A percentile compares a stretch with the other conserved stretches of the same genome.
Conservation (phyloP, 35 echinoderm and acorn worm genomes). For the Acanthaster planci region DNA sequence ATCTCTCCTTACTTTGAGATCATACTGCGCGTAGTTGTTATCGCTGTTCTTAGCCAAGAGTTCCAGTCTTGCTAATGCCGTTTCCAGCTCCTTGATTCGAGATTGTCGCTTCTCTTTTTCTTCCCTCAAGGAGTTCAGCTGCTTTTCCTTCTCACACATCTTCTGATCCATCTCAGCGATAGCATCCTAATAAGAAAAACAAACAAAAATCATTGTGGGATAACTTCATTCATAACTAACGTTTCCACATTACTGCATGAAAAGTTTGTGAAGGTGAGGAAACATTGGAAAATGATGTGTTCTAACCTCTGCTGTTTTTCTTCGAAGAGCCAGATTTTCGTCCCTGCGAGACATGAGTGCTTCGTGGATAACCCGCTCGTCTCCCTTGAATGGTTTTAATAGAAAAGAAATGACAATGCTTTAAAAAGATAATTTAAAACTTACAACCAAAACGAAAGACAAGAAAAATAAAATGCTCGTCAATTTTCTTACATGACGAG, state of each 20-base stretch:
- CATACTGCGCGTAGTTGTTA: constrained; percentile 66
- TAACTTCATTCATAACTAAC: not conserved
- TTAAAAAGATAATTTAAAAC: not conserved
- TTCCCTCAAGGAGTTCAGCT: constrained; percentile 72
- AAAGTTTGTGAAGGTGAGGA: not conserved
- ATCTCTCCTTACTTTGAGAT: constrained; percentile 62
- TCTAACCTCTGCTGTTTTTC: constrained; percentile 94
- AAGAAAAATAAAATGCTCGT: not conserved
- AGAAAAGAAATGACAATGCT: not conserved
- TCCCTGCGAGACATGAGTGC: constrained; percentile 57
- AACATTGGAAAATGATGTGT: not conserved
- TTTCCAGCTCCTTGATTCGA: constrained; percentile 65
- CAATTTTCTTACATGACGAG: constrained; percentile 65
- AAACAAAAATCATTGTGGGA: not conserved
- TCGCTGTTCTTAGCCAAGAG: constrained; percentile 52
- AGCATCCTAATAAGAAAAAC: constrained; percentile 55
- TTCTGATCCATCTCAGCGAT: constrained; percentile 89
- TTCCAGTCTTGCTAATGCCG: constrained; percentile 31
- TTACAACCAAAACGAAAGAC: not conserved
- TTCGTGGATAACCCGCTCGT: constrained; percentile 77
- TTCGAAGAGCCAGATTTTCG: constrained; percentile 71
- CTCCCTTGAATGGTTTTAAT: constrained; percentile 40
- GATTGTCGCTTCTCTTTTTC: constrained; percentile 59
- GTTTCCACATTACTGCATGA: not conserved
- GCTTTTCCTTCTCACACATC: constrained; percentile 84